Evolutionary conservation across 2,797 vertebrate species (phyloP), one percentile per base, ranked within the genome.

Genomic region (Apogon talboti): DNA sequence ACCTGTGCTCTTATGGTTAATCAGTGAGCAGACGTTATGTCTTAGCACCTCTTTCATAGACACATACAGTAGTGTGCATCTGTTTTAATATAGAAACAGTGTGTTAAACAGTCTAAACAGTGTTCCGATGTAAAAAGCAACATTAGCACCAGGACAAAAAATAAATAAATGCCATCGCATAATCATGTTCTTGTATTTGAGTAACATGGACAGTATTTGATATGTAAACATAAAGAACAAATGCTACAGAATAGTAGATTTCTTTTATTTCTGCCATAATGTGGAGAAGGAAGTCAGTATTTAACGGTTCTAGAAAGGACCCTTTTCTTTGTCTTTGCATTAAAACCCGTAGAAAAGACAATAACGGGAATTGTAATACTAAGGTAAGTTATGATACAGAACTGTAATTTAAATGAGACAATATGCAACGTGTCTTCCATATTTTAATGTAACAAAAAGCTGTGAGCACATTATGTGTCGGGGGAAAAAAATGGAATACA

Each of bases 281-380:
- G 44, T 70, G 28, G 71, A 67, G 69, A 64, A 65, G 51, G 55
- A 53, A 30, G 73, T 85, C 66, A 55, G 55, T 56, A 80, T 63
- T 65, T 74, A 72, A 74, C 66, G 67, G 44, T 33, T 21, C 16
- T 66, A 56, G 58, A 60, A 52, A 63, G 55, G 71, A 62, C 49
- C 15, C 51, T 19, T 55, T 74, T 81, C 48, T n/a, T 37, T 56
- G 49, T 52, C 48, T 81, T 54, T 35, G 41, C 52, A 28, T 46
- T 41, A 66, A 69, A 21, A 61, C 71, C 15, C 48, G 19, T 18
- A 48, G 41, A 5, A 50, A 3, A 30, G 21, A 50, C 50, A 50
- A 33, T 14, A 33, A 46, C 47, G 41, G 5, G 14, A 38, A 51
- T 43, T 50, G 33, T 45, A 61, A 38, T 60, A 24, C 21, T 63